Evolutionary conservation across 2,113 vertebrate species (phyloP).

Genomic region (Thryonomys swinderianus): DNA sequence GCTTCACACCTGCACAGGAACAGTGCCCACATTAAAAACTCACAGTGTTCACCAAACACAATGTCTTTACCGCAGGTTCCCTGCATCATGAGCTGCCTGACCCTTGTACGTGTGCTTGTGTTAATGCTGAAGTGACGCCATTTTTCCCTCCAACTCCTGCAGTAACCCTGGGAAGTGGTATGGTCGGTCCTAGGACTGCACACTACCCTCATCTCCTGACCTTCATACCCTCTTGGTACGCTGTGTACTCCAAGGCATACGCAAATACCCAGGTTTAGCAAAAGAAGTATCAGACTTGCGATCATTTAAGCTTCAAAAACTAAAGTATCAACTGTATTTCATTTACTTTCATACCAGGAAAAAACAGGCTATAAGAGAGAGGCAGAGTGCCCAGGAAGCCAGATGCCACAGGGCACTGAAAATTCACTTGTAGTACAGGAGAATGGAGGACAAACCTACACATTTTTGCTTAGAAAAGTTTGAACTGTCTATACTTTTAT

Average conservation of each 20-base stretch:
- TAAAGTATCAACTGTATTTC: background rate
- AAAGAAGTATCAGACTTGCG: background rate
- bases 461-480: background rate
- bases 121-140: background rate
- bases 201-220: background rate
- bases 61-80: slow-evolving; percentile 24
- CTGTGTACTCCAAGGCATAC: background rate
- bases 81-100: background rate
- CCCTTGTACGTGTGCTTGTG: background rate
- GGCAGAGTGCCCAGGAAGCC: background rate
- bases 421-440: background rate
- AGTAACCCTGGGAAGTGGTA: background rate
- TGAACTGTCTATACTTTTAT: background rate
- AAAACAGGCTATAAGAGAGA: background rate
- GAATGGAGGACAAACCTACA: background rate
- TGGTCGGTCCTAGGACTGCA: background rate
- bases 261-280: background rate
- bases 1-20: background rate
- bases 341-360: background rate
- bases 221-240: background rate
- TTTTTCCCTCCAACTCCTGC: background rate
- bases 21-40: background rate
- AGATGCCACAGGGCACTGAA: background rate
- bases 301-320: slow-evolving; percentile 14
- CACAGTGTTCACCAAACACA: background rate